A percentile compares a stretch with the other conserved stretches of the same genome.
Conservation (phyloP, 2,113 vertebrate genomes). For the Halichoeres trimaculatus region DNA sequence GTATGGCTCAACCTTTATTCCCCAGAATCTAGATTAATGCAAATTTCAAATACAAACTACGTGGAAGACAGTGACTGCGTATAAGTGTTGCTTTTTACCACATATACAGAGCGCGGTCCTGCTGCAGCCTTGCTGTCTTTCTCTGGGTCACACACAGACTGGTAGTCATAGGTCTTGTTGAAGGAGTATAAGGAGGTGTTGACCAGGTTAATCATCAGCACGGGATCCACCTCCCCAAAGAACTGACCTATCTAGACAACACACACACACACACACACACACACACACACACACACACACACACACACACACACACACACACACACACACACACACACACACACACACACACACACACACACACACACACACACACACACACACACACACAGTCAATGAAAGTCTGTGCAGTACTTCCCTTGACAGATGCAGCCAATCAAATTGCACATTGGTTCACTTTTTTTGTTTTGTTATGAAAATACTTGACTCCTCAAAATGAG, state of each 20-base stretch:
- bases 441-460: neutral
- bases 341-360: neutral
- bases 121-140: constrained; percentile 92
- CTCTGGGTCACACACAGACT: constrained; percentile 94
- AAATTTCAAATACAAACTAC: too few relatives aligned
- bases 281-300: too few relatives aligned
- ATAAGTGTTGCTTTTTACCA: constrained; percentile 82
- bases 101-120: constrained; percentile 89
- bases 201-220: constrained; percentile 92
- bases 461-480: neutral
- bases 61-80: neutral
- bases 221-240: constrained; percentile 96
- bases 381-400: constrained; percentile 2
- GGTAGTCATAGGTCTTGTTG: constrained; percentile 98
- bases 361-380: constrained; percentile 13
- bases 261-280: constrained; percentile 4
- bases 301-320: neutral
- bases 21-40: too few relatives aligned
- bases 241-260: constrained; percentile 87
- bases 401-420: neutral
- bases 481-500: neutral
- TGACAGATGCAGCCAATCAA: neutral
- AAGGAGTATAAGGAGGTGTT: constrained; percentile 94
- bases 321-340: constrained; percentile 14
- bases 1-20: too few relatives aligned